These are phyloP conservation scores for Pangasius larnaudii DNA, from an alignment of 2,797 vertebrate genomes.

Conservation along the genomic window DNA sequence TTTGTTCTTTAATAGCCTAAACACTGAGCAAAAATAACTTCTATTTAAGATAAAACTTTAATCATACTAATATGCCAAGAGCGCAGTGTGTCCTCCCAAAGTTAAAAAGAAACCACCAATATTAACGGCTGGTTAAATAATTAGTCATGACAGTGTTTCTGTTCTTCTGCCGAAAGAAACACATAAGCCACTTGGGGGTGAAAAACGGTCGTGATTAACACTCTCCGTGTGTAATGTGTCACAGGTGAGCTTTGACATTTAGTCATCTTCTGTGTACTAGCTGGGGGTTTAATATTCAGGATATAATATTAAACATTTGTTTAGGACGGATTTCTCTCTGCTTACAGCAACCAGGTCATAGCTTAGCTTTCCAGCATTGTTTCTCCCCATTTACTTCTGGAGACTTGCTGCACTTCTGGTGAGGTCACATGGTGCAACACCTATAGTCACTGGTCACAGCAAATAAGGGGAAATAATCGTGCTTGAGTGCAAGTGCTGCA, in stretches of 20 bases:
- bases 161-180: neutral
- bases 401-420: neutral
- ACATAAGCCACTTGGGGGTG: neutral
- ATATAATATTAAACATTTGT: neutral
- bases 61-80: conserved; percentile 1
- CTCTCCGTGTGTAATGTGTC: neutral
- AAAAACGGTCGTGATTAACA: neutral
- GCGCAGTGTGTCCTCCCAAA: neutral
- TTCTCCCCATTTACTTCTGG: neutral
- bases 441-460: neutral
- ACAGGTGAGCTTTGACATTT: neutral
- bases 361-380: neutral
- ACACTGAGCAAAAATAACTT: neutral
- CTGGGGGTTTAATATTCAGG: neutral
- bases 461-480: neutral
- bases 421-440: neutral
- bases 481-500: neutral
- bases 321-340: neutral
- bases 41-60: neutral
- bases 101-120: neutral
- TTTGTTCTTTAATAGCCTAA: neutral
- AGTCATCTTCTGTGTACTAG: neutral
- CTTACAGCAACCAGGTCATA: no score
- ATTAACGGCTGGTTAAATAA: neutral
- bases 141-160: neutral